Conservation (phyloP, 2,888 invertebrate species). For the Megamerina dolium region DNA sequence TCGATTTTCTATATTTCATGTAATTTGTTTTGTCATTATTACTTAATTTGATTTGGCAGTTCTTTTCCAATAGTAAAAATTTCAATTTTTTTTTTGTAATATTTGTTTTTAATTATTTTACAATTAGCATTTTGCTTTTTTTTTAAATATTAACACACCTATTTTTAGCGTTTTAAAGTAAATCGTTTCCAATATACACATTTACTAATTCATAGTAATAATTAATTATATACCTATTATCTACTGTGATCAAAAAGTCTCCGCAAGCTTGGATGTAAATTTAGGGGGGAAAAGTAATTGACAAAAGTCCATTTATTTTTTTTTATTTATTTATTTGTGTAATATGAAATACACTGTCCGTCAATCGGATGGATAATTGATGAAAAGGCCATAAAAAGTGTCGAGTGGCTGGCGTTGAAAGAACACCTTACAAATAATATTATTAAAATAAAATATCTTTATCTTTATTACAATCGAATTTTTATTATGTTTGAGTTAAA, state of each 20-base stretch:
- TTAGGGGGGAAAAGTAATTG: no score
- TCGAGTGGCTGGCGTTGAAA: no score
- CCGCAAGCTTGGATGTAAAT: no score
- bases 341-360: neutral
- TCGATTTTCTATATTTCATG: conserved; percentile 20
- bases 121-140: conserved; percentile 16
- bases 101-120: neutral
- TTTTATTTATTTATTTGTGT: neutral
- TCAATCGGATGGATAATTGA: no score
- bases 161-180: conserved; percentile 39
- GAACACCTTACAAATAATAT: no score
- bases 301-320: conserved; percentile 1
- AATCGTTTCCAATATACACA: conserved; percentile 48
- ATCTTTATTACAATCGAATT: no score
- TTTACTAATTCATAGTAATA: conserved; percentile 8
- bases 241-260: neutral
- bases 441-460: no score
- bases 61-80: conserved; percentile 44
- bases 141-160: conserved; percentile 15
- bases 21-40: conserved; percentile 32
- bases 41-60: conserved; percentile 40
- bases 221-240: conserved; percentile 16
- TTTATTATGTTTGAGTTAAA: no score
- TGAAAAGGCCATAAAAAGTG: no score
- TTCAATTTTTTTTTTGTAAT: conserved; percentile 26